A percentile compares a stretch with the other conserved stretches of the same genome.
phyloP scores from a whole-genome alignment of 2,113 vertebrate species.

The Microtus montanus region DNA sequence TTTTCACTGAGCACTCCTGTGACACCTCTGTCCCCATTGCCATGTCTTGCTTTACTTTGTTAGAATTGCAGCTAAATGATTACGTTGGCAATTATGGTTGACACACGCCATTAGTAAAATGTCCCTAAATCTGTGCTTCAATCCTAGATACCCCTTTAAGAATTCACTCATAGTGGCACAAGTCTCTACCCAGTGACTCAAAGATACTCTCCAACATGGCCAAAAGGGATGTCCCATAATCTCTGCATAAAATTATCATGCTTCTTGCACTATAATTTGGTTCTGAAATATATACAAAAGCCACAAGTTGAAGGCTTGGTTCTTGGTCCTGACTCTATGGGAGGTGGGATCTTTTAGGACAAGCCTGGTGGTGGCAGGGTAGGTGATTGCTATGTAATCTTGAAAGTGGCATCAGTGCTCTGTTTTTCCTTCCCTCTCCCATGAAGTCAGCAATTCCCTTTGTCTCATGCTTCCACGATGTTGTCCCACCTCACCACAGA shows the following conservation, averaged over 20 bases:
- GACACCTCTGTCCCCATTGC: not conserved
- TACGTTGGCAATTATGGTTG: rapidly evolving
- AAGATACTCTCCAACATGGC: not conserved
- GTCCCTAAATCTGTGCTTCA: not conserved
- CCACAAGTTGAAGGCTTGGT: not conserved
- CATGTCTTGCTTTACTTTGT: not conserved
- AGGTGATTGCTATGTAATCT: not conserved
- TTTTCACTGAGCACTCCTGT: no score
- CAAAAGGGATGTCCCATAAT: not conserved
- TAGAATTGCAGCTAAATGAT: not conserved
- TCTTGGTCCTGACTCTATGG: not conserved
- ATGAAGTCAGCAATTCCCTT: not conserved
- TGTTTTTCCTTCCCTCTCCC: not conserved
- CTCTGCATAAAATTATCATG: not conserved
- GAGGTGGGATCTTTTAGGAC: not conserved
- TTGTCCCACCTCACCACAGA: not conserved
- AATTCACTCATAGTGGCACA: not conserved
- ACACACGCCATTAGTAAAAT: not conserved
- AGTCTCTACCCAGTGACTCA: not conserved
- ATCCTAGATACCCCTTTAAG: not conserved
- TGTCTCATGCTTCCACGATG: not conserved
- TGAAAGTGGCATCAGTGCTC: not conserved
- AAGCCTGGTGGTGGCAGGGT: not conserved
- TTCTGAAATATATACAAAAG: not conserved
- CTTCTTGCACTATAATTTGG: not conserved